Base-by-base conservation (phyloP, 2,113 vertebrate species). In the Hippocampus abdominalis region DNA sequence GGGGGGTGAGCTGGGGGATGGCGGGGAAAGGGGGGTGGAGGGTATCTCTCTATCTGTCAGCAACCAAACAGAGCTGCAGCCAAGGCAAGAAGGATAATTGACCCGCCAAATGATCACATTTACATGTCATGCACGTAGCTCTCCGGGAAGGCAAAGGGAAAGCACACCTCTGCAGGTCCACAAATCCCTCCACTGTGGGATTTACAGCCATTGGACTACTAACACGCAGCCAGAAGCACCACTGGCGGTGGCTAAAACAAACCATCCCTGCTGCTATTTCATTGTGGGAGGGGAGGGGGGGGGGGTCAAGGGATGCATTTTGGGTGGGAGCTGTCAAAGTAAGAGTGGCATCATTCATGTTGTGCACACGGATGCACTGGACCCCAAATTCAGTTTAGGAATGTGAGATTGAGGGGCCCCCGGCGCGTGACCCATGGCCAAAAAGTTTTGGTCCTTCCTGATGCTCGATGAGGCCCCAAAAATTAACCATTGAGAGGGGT, bases 61-160 rank as follows among this genome's bases (percentile, higher is more conserved):
- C 78, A 71, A 66, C 62, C 72, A 85, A 82, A 80, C 63, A 64
- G 70, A 42, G 77, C 77, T 73, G 69, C 77, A 73, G 71, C 64
- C 75, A 85, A 51, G 72, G 65, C 77, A 72, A 71, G 46, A 63
- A 79, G 73, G 60, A 85, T 87, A 83, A 87, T 84, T 88, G 86
- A 84, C 77, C 65, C 78, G 71, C 81, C 81, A 88, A 88, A 87
- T 85, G 75, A 89, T 83, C 71, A 61, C 79, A 85, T 90, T 85
- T 87, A 80, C 84, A 86, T 89, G 78, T 82, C 80, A 88, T 72
- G 77, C 67, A 73, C 73, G 78, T 73, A 65, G 70, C 51, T 74
- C 71, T 80, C 70, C 74, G 65, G 68, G 76, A 82, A 75, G 68
- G 68, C 72, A 69, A 76, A 81, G 83, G 74, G 65, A 86, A 74